These are phyloP conservation scores for Tachysurus vachellii DNA, from an alignment of 2,113 vertebrate genomes.

Conservation along the genomic window DNA sequence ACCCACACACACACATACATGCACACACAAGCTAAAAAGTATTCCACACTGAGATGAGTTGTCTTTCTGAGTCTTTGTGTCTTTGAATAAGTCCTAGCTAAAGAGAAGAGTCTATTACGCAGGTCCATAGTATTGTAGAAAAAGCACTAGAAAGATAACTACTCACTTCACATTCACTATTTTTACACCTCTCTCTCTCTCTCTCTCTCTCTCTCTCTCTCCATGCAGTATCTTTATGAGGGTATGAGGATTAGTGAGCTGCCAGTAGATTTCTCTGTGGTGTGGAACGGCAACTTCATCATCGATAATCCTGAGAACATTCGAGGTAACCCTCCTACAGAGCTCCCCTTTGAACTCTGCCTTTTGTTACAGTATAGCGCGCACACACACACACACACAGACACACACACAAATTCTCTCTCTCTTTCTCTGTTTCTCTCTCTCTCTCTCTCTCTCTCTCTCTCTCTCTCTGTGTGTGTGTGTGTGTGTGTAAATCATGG, in stretches of 20 bases:
- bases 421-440: neutral
- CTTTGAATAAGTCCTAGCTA: neutral
- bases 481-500: neutral
- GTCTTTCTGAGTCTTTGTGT: constrained; percentile 3
- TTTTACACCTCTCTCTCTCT: constrained; percentile 35
- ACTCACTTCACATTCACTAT: constrained; percentile 29
- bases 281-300: constrained; percentile 98
- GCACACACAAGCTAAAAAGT: neutral
- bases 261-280: constrained; percentile 93
- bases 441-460: no score
- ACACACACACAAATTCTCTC: neutral
- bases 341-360: neutral
- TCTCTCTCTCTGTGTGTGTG: neutral
- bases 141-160: constrained; percentile 34
- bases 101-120: constrained; percentile 56
- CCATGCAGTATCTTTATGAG: constrained; percentile 89
- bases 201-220: constrained; percentile 21
- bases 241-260: constrained; percentile 94
- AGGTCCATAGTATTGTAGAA: constrained; percentile 59
- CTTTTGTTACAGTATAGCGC: neutral
- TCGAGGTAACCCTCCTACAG: constrained; percentile 78
- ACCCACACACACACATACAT: neutral
- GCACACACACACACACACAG: neutral
- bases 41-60: neutral
- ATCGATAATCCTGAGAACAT: constrained; percentile 96